These are phyloP conservation scores for Scomber colias DNA, from an alignment of 2,113 vertebrate species.

Conservation along the genomic window DNA sequence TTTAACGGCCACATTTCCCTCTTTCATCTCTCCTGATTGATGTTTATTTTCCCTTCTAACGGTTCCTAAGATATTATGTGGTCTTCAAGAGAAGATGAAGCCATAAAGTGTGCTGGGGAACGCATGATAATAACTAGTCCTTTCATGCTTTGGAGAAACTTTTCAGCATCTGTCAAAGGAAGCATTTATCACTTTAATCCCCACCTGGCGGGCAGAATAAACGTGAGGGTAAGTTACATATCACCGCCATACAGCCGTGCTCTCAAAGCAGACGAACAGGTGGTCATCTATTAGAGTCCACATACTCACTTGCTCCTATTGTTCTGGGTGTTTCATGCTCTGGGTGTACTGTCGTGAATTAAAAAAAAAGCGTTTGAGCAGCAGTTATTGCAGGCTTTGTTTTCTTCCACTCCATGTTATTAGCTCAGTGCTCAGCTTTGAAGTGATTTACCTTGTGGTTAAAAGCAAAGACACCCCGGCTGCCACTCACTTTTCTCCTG, in stretches of 20 bases:
- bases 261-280: conserved; percentile 81
- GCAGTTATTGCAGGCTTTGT: conserved; percentile 62
- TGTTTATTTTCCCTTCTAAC: conserved; percentile 46
- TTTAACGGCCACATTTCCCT: conserved; percentile 29
- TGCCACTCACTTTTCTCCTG: background rate
- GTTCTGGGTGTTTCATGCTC: conserved; percentile 62
- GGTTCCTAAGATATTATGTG: conserved; percentile 38
- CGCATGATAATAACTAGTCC: conserved; percentile 65
- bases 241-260: conserved; percentile 62
- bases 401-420: conserved; percentile 39
- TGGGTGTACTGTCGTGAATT: conserved; percentile 57
- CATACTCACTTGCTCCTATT: conserved; percentile 74
- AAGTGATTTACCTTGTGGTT: conserved; percentile 6
- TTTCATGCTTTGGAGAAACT: conserved; percentile 80
- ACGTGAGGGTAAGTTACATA: conserved; percentile 74
- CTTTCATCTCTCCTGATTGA: conserved; percentile 43
- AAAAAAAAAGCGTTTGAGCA: conserved; percentile 74
- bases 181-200: conserved; percentile 82
- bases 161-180: conserved; percentile 77
- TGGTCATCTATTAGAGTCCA: conserved; percentile 73
- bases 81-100: conserved; percentile 44
- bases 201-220: conserved; percentile 80
- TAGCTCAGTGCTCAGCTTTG: conserved; percentile 6
- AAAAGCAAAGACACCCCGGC: background rate
- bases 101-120: conserved; percentile 62